phyloP scores from a whole-genome alignment of 2,113 vertebrate genomes.

The Passer montanus region DNA sequence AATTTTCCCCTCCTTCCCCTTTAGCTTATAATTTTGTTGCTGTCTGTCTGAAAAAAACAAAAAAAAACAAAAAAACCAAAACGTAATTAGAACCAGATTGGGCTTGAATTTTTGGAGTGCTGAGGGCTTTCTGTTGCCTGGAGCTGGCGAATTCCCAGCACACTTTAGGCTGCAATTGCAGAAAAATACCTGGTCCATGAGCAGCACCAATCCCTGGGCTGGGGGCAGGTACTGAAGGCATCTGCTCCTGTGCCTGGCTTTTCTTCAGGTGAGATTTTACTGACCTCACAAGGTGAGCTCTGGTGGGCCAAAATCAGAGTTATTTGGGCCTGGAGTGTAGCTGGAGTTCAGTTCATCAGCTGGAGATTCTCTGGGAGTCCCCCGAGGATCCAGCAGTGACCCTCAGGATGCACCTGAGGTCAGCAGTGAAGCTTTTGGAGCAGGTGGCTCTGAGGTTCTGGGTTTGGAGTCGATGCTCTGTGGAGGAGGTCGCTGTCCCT shows the following conservation, averaged over 20 bases:
- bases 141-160: not conserved
- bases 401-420: not conserved
- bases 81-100: not conserved
- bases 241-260: not conserved
- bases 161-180: not conserved
- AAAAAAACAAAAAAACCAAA: not conserved
- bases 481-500: not conserved
- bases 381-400: not conserved
- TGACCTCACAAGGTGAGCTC: not conserved
- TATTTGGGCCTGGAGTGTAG: not conserved
- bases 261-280: not conserved
- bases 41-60: not conserved
- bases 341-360: not conserved
- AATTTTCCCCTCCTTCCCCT: not conserved
- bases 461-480: not conserved
- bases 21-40: not conserved
- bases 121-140: not conserved
- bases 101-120: not conserved
- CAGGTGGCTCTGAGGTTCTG: not conserved
- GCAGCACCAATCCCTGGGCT: not conserved
- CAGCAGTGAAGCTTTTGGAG: too few relatives aligned
- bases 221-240: not conserved
- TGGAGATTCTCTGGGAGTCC: not conserved
- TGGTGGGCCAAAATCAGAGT: rapidly evolving
- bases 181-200: not conserved